phyloP scores from a whole-genome alignment of 2,797 vertebrate species.

The Megalops cyprinoides region DNA sequence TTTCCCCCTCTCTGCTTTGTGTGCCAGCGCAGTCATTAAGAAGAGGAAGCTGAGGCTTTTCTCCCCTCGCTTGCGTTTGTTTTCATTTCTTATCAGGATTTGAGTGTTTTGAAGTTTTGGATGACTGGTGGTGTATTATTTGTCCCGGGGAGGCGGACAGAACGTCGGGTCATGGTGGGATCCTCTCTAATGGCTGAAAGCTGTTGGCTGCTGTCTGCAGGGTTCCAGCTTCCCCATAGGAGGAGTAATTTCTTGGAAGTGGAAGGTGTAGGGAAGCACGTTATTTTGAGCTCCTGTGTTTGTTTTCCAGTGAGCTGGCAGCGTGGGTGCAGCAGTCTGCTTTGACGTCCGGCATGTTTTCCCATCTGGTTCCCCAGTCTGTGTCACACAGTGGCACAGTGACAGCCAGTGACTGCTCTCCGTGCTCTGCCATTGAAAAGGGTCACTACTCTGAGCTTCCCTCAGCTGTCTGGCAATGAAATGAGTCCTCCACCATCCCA shows the following conservation, averaged over 20 bases:
- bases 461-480: neutral
- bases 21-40: conserved; percentile 21
- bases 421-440: neutral
- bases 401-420: neutral
- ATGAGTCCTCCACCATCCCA: neutral
- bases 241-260: conserved; percentile 29
- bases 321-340: neutral
- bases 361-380: neutral
- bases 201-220: conserved; percentile 12
- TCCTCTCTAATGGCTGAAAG: conserved; percentile 29
- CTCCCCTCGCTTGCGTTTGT: conserved; percentile 24
- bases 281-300: conserved; percentile 26
- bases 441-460: neutral
- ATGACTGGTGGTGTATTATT: conserved; percentile 33
- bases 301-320: conserved; percentile 15
- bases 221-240: conserved; percentile 20
- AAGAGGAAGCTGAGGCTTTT: conserved; percentile 21
- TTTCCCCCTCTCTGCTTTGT: neutral
- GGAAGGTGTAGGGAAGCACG: conserved; percentile 10
- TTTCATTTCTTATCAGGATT: conserved; percentile 34
- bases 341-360: neutral
- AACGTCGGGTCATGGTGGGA: conserved; percentile 20
- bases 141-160: conserved; percentile 18
- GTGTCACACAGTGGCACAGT: neutral
- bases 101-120: conserved; percentile 24